Base-by-base conservation (phyloP, 1,140 invertebrate species). In the Pogonomyrmex californicus region DNA sequence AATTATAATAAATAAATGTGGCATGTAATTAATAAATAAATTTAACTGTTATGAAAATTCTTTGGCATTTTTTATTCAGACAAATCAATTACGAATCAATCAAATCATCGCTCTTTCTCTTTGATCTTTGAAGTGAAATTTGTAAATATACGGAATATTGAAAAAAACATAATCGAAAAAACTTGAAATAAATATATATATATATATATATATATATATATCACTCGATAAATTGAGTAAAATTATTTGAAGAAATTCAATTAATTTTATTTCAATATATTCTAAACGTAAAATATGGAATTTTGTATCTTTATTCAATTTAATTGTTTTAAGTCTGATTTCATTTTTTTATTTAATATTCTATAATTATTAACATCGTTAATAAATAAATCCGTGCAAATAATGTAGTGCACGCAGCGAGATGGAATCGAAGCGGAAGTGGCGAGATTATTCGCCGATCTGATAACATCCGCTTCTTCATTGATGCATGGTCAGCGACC, bases 381-480 rank as follows among this genome's bases (percentile, higher is more conserved):
- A 30, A 23, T 5, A 33, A 62, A 30, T 76, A 36, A 38, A 81
- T 54, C 14, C 49, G 10, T 17, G n/a, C 41, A 73, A 70, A 66
- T 65, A 49, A 66, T n/a, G 36, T 71, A 54, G 7, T 73, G 77
- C 51, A n/a, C 36, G 38, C 36, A 58, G 49, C 65, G 10, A 49
- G 75, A 81, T 51, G 51, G 63, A 79, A 51, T 49, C 41, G 9
- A 82, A 87, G 17, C 76, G 86, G 86, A 88, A 88, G 51, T 71
- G 38, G n/a, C 75, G 63, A 41, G 47, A 36, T 41, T 88, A 88
- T 49, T 87, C 56, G 68, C 44, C n/a, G 33, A 82, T 41, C 76
- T 81, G 44, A 82, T 75, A 88, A 75, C 86, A 88, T 66, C n/a
- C 51, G 58, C 41, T 10, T 60, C 30, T 71, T 71, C 33, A 51